phyloP scores from a whole-genome alignment of 2,888 invertebrate species.

The Brachypalpus laphriformis region DNA sequence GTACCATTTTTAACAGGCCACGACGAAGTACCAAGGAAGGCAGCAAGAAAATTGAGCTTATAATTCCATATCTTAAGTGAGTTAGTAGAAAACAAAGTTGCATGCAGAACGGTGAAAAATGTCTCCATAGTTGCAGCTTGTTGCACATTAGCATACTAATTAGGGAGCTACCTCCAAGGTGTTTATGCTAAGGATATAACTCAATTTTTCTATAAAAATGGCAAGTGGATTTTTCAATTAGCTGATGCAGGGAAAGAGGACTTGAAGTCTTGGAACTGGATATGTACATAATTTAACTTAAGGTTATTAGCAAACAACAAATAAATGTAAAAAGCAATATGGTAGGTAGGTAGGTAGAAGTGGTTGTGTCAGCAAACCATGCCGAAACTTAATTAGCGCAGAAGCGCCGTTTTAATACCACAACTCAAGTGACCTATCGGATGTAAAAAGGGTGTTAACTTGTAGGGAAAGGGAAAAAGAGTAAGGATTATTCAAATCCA shows the following conservation, averaged over 20 bases:
- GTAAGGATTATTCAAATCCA: too few relatives aligned
- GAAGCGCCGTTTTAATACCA: too few relatives aligned
- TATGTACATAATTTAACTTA: too few relatives aligned
- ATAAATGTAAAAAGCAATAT: too few relatives aligned
- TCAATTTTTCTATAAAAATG: constrained; percentile 20
- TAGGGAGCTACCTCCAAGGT: background rate
- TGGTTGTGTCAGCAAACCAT: too few relatives aligned
- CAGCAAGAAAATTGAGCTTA: constrained; percentile 15
- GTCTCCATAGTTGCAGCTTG: constrained; percentile 19
- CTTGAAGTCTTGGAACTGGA: too few relatives aligned
- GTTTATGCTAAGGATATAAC: background rate
- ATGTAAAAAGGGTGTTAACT: too few relatives aligned
- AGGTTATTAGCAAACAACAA: too few relatives aligned
- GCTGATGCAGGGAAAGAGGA: background rate
- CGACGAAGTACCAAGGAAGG: background rate
- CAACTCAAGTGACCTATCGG: too few relatives aligned
- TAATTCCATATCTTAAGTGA: constrained; percentile 32
- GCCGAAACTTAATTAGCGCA: too few relatives aligned
- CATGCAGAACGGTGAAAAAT: constrained; percentile 39
- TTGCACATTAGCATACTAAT: constrained; percentile 56
- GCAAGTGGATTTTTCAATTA: background rate
- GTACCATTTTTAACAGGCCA: constrained; percentile 12
- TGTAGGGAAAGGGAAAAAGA: too few relatives aligned
- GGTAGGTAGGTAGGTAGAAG: too few relatives aligned
- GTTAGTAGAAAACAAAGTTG: constrained; percentile 21